phyloP scores from a whole-genome alignment of 2,888 invertebrate genomes.

The Chromoteleia sp. region DNA sequence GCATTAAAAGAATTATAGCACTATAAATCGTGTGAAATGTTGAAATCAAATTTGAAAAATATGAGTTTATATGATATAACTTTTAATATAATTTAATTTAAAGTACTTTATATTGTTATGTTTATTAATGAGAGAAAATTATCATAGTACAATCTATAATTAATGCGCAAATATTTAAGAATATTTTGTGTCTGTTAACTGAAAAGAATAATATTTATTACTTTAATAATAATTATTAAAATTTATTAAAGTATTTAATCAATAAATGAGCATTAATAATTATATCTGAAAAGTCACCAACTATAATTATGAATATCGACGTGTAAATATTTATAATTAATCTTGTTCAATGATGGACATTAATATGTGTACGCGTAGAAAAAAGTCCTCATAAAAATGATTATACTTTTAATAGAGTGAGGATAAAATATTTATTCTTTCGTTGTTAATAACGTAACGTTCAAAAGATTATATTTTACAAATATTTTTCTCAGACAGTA shows the following conservation, averaged over 20 bases:
- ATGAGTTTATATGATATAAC: background rate
- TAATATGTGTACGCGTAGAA: too few species aligned
- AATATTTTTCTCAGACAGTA: too few species aligned
- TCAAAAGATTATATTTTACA: too few species aligned
- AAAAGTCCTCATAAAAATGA: too few species aligned
- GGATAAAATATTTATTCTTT: too few species aligned
- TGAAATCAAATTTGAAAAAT: background rate
- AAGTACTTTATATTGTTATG: background rate
- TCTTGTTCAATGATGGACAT: background rate
- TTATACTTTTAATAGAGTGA: too few species aligned
- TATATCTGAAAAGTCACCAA: background rate
- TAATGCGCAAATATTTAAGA: too few species aligned
- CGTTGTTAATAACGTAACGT: too few species aligned
- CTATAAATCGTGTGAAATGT: background rate
- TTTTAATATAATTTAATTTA: background rate
- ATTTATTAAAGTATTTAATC: too few species aligned
- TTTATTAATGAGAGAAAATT: too few species aligned
- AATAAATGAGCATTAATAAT: background rate
- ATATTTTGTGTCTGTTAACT: background rate
- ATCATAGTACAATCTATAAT: too few species aligned
- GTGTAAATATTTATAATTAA: conserved; percentile 9
- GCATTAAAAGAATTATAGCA: background rate
- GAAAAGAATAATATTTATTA: background rate
- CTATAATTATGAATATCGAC: background rate
- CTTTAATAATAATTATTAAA: too few species aligned